Base-by-base conservation (phyloP, 2,113 vertebrate genomes). In the Syngnathus typhle region DNA sequence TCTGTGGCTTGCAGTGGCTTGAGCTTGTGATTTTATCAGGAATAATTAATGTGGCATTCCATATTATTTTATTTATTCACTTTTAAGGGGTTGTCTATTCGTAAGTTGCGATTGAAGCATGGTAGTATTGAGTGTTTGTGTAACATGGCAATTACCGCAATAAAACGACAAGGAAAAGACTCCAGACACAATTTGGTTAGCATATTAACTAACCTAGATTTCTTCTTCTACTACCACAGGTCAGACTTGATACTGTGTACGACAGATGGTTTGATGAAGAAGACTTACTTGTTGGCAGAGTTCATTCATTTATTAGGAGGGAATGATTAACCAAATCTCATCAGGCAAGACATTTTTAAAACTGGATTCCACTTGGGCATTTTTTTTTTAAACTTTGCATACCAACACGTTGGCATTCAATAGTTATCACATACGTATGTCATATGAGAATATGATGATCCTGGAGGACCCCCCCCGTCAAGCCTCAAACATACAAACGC, bases 361-460 rank as follows among this genome's bases (percentile, higher is more conserved):
- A 8, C 12, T 41, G 19, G n/a, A 44, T 62, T 16, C 7, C 1
- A 44, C 12, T 62, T 62, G 38, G n/a, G 19, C 15, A 59, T 59
- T 41, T 38, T 38, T n/a, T 39, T 43, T 43, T 10, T 11, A 43
- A 6, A 12, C 19, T 7, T 62, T 23, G 21, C 60, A 62, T 44
- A 23, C 60, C 21, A 16, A 16, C 41, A 46, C n/a, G 55, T 58
- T 58, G 32, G 55, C 13, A 62, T 62, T 62, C 38, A 27, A 62
- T 46, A 62, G 60, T 27, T 44, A 43, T 62, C 21, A 15, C 60
- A 27, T 16, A 27, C n/a, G 38, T 62, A 44, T 62, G 60, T 46
- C n/a, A 62, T 72, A 64, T 73, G 72, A 80, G 80, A 83, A 75
- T 76, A 84, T 78, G 78, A 68, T 69, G 32, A 85, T 82, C 79